phyloP scores from a whole-genome alignment of 2,888 invertebrate genomes.

The Drosophila yooni region DNA sequence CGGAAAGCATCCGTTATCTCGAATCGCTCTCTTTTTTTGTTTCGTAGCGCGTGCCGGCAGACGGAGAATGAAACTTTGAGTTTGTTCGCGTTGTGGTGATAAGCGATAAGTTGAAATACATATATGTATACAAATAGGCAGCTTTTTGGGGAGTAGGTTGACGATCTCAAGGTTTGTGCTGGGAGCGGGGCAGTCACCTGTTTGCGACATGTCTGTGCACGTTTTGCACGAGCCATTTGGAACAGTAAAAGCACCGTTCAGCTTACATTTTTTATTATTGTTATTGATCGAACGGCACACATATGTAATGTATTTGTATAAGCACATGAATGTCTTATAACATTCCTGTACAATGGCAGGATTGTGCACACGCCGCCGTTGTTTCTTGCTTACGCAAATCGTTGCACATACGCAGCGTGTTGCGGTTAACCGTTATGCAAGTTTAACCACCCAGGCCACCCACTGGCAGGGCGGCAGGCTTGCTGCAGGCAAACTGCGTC shows the following conservation, averaged over 20 bases:
- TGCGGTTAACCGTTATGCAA: constrained; percentile 51
- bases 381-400: constrained; percentile 63
- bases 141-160: constrained; percentile 13
- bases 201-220: constrained; percentile 60
- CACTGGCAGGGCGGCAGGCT: constrained; percentile 13
- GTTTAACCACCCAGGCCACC: constrained; percentile 17
- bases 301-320: constrained; percentile 10
- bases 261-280: constrained; percentile 1
- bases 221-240: constrained; percentile 45
- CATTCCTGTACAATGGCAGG: constrained; percentile 37
- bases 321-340: constrained; percentile 11
- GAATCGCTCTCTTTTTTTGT: neutral
- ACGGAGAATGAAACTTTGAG: constrained; percentile 20
- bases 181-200: constrained; percentile 47
- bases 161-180: constrained; percentile 43
- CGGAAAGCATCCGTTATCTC: constrained; percentile 46
- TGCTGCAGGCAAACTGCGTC: constrained; percentile 55
- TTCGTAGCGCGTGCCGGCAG: constrained; percentile 54
- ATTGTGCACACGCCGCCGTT: constrained; percentile 48
- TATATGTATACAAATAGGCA: neutral
- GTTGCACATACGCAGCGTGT: constrained; percentile 58
- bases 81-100: constrained; percentile 35
- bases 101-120: constrained; percentile 23
- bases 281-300: constrained; percentile 26
- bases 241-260: constrained; percentile 60